These are phyloP conservation scores for Champsocephalus esox DNA, from an alignment of 2,797 vertebrate species.

Conservation along the genomic window DNA sequence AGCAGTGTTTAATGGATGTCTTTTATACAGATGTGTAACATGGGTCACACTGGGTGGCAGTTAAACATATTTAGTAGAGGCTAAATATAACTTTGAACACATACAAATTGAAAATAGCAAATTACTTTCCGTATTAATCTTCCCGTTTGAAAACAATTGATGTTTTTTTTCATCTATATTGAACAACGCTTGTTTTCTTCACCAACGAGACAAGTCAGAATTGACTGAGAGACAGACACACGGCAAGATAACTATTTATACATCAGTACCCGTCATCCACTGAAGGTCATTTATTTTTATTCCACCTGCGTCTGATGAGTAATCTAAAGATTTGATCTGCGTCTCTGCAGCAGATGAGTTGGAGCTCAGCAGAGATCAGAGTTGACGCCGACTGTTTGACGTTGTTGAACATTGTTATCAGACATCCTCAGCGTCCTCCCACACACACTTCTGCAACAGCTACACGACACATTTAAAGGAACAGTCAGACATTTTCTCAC, in stretches of 20 bases:
- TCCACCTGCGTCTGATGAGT: background rate
- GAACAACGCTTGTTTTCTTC: background rate
- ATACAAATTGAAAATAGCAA: background rate
- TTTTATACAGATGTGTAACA: background rate
- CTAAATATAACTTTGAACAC: background rate
- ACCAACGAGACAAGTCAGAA: background rate
- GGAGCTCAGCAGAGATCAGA: background rate
- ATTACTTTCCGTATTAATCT: background rate
- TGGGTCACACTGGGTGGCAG: background rate
- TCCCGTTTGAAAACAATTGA: background rate
- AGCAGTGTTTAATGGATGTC: background rate
- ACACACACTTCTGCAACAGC: background rate
- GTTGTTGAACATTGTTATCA: background rate
- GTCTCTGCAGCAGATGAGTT: background rate
- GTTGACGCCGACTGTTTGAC: background rate
- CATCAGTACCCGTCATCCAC: background rate
- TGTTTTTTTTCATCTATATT: background rate
- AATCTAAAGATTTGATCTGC: background rate
- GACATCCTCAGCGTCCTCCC: background rate
- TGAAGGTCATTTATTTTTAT: background rate
- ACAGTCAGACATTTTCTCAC: background rate
- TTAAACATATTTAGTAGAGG: too few relatives aligned
- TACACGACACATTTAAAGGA: constrained; percentile 4
- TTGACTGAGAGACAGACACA: background rate
- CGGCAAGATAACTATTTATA: background rate